Conservation (phyloP, 2,888 invertebrate species). For the Melanostoma scalare region DNA sequence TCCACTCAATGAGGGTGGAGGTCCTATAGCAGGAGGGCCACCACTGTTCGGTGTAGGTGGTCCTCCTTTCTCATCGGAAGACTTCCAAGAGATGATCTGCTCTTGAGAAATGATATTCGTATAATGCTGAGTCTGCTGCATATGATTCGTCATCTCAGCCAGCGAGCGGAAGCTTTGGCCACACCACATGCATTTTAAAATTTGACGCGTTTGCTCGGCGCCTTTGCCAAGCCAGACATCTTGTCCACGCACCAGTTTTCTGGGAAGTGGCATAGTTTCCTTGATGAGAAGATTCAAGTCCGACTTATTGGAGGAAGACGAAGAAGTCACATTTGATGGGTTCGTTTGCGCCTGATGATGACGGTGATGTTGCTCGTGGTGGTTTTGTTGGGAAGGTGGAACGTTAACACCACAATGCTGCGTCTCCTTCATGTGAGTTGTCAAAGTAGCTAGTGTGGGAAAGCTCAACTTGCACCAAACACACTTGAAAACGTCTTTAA, state of each 20-base stretch:
- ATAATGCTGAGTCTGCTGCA: constrained; percentile 99
- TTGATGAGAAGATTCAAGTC: constrained; percentile 93
- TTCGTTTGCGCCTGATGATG: constrained; percentile 78
- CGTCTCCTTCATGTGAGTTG: constrained; percentile 98
- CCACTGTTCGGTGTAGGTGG: constrained; percentile 79
- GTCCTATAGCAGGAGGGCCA: constrained; percentile 54
- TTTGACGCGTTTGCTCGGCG: constrained; percentile 97
- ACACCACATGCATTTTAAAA: constrained; percentile 99
- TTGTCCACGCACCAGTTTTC: constrained; percentile 97
- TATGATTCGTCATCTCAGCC: constrained; percentile 98
- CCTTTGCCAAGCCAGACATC: constrained; percentile 99
- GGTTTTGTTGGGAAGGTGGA: constrained; percentile 83
- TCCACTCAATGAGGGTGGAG: constrained; percentile 56
- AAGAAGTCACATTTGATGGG: constrained; percentile 82
- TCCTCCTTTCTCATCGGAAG: constrained; percentile 89
- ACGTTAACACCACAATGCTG: constrained; percentile 96
- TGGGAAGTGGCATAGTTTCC: constrained; percentile 97
- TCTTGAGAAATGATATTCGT: constrained; percentile 99
- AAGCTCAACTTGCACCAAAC: constrained; percentile 99
- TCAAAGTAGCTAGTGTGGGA: constrained; percentile 95
- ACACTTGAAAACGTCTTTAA: constrained; percentile 97
- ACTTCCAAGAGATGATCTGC: constrained; percentile 97
- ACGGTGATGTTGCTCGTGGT: constrained; percentile 58
- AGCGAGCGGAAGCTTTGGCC: constrained; percentile 98
- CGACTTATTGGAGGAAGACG: constrained; percentile 88